These are phyloP conservation scores for Rhodinocichla rosea DNA, from an alignment of 2,113 vertebrate genomes.

Conservation along the genomic window DNA sequence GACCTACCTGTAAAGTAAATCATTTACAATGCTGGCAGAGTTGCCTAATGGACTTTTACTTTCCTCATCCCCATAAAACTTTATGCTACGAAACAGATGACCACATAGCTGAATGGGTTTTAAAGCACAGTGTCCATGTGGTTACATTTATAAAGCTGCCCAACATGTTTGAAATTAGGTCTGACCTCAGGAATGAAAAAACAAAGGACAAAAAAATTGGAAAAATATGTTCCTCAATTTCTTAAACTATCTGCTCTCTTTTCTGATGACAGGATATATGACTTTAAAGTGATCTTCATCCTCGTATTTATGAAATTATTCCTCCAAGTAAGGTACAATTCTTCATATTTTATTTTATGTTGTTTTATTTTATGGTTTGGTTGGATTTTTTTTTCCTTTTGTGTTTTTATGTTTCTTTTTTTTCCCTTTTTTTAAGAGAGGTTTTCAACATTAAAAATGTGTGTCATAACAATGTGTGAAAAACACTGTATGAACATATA, in stretches of 20 bases:
- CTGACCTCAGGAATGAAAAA: neutral
- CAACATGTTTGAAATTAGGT: neutral
- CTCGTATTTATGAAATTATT: neutral
- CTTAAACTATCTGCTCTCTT: neutral
- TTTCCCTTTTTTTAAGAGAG: neutral
- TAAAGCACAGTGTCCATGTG: neutral
- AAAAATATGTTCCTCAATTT: neutral
- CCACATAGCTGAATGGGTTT: neutral
- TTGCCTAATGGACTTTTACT: neutral
- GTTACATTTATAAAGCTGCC: neutral
- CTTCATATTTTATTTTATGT: neutral
- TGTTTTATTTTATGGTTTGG: neutral
- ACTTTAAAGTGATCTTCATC: neutral
- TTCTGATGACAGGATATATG: neutral
- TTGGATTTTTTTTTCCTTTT: neutral
- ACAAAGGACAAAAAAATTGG: fast-evolving
- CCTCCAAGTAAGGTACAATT: neutral
- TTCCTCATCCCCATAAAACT: neutral
- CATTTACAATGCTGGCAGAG: neutral
- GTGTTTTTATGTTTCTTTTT: neutral
- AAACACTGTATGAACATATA: fast-evolving
- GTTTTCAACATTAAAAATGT: neutral
- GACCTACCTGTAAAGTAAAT: neutral
- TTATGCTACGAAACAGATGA: neutral
- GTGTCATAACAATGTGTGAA: neutral